Conservation (phyloP, 2,888 invertebrate genomes). For the Tricholauxania praeusta region DNA sequence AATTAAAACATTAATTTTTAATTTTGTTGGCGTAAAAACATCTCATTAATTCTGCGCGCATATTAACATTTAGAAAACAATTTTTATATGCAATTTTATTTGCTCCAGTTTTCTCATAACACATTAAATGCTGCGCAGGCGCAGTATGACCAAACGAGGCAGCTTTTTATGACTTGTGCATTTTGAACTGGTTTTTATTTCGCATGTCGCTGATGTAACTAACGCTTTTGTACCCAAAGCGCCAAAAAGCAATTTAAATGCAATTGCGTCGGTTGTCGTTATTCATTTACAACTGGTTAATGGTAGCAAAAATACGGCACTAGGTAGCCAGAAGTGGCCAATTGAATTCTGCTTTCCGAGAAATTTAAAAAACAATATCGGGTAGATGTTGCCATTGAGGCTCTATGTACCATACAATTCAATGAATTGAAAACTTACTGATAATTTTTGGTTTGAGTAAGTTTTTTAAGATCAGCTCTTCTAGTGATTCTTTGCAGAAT, state of each 20-base stretch:
- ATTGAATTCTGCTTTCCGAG: too few relatives aligned
- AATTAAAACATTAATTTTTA: too few relatives aligned
- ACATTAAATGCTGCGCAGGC: not conserved
- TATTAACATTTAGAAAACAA: conserved; percentile 2
- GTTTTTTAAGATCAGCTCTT: too few relatives aligned
- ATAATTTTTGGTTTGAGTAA: too few relatives aligned
- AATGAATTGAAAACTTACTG: too few relatives aligned
- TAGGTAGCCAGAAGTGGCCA: too few relatives aligned
- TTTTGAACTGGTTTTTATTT: conserved; percentile 9
- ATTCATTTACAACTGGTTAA: conserved; percentile 25
- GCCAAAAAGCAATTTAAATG: conserved; percentile 33
- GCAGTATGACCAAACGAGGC: not conserved
- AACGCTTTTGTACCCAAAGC: not conserved
- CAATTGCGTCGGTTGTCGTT: conserved; percentile 25
- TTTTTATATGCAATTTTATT: conserved; percentile 20
- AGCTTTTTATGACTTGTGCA: not conserved
- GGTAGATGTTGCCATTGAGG: too few relatives aligned
- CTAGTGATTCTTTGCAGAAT: too few relatives aligned
- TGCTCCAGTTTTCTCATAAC: conserved; percentile 15
- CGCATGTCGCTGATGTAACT: conserved; percentile 4
- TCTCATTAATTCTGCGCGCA: too few relatives aligned
- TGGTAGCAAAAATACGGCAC: not conserved
- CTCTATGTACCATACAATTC: too few relatives aligned
- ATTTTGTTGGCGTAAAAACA: too few relatives aligned
- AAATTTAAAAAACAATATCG: too few relatives aligned